Percentiles rank a stretch among this genome's conserved stretches.
Evolutionary conservation across 1,140 invertebrate species (phyloP).

Genomic region (Platyura marginata): DNA sequence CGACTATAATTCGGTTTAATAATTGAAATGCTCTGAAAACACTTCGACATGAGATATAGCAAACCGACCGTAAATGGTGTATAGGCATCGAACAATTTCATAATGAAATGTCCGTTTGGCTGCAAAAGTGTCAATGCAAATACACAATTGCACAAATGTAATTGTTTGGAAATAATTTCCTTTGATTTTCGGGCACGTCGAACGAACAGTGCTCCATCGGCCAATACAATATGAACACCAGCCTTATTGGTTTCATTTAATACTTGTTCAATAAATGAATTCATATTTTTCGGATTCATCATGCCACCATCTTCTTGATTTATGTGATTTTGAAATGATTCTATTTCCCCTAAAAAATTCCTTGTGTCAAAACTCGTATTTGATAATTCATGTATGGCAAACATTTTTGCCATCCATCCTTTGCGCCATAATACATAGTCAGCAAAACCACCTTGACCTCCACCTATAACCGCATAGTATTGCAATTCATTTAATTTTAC

Average conservation of each 20-base stretch:
- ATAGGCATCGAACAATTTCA: conserved; percentile 92
- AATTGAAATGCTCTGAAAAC: conserved; percentile 71
- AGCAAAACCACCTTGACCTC: conserved; percentile 85
- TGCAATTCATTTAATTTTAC: conserved; percentile 33
- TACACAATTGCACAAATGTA: conserved; percentile 88
- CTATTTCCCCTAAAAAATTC: conserved; percentile 78
- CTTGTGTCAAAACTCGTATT: conserved; percentile 82
- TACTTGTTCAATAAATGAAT: conserved; percentile 55
- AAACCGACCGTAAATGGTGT: conserved; percentile 87
- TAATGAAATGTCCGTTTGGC: conserved; percentile 78
- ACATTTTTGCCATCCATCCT: conserved; percentile 72
- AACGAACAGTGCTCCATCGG: conserved; percentile 94
- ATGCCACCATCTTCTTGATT: conserved; percentile 72
- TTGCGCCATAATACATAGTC: conserved; percentile 80
- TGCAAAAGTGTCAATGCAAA: conserved; percentile 72
- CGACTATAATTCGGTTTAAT: conserved; percentile 91
- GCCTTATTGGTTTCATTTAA: conserved; percentile 50
- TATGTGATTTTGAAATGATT: conserved; percentile 88
- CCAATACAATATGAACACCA: conserved; percentile 95
- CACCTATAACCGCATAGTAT: conserved; percentile 96
- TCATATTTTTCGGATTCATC: conserved; percentile 67
- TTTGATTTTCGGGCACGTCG: conserved; percentile 93
- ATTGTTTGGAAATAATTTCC: conserved; percentile 86
- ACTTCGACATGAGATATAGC: conserved; percentile 82
- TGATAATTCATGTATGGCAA: conserved; percentile 83